Evolutionary conservation across 1,140 invertebrate genomes (phyloP).

Genomic region (Drosophila saltans): DNA sequence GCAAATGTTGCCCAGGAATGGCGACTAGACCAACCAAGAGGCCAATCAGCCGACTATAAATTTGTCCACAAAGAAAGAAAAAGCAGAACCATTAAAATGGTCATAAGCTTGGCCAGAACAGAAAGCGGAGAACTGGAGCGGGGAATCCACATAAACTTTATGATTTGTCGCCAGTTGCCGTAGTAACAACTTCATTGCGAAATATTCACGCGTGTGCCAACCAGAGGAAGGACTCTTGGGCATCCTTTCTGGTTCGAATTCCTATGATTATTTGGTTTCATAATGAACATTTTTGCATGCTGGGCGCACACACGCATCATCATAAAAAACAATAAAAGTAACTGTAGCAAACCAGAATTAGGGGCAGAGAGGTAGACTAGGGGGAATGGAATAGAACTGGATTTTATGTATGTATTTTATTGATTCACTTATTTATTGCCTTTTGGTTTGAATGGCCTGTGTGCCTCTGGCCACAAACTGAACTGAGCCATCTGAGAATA

Average conservation of each 20-base stretch:
- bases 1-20: not conserved
- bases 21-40: conserved; percentile 41
- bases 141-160: conserved; percentile 61
- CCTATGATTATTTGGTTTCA: not conserved
- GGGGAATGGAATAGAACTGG: conserved; percentile 31
- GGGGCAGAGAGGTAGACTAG: not conserved
- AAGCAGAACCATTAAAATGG: conserved; percentile 53
- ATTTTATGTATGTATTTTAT: conserved; percentile 72
- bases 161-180: conserved; percentile 71
- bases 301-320: conserved; percentile 67
- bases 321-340: conserved; percentile 74
- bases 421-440: conserved; percentile 78
- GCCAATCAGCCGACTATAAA: conserved; percentile 73
- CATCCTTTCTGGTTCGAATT: not conserved
- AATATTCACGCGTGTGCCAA: conserved; percentile 57
- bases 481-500: conserved; percentile 37
- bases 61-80: conserved; percentile 65
- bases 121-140: not conserved
- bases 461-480: not conserved
- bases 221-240: conserved; percentile 28
- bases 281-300: conserved; percentile 78
- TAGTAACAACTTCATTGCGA: conserved; percentile 70
- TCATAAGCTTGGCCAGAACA: conserved; percentile 32
- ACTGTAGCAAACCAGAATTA: not conserved
- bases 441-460: conserved; percentile 32